These are phyloP conservation scores for Crax fasciolata DNA, from an alignment of 2,797 vertebrate species.

Conservation along the genomic window DNA sequence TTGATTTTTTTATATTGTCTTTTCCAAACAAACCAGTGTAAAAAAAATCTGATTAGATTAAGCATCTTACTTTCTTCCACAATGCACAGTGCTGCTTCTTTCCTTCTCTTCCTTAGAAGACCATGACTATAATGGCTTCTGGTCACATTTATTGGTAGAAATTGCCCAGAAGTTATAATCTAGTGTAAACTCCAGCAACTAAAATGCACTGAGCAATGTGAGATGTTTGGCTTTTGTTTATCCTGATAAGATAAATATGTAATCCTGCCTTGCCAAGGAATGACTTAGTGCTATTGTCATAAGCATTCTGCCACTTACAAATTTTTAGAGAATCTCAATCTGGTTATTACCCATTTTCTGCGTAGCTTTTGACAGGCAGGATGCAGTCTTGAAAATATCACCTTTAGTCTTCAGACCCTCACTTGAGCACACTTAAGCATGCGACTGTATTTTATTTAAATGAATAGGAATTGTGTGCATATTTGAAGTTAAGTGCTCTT, in stretches of 20 bases:
- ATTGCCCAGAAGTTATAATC: background rate
- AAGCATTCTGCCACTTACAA: background rate
- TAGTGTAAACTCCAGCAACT: background rate
- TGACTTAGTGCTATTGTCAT: background rate
- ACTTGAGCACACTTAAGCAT: background rate
- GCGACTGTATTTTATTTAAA: background rate
- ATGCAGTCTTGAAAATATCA: background rate
- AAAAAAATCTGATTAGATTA: background rate
- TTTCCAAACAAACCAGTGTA: background rate
- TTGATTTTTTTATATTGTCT: background rate
- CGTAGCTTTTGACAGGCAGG: background rate
- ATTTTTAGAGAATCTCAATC: slow-evolving; percentile 16
- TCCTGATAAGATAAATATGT: background rate
- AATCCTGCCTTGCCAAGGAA: background rate
- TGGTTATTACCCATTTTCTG: background rate
- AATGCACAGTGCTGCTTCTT: background rate
- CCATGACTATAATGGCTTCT: background rate
- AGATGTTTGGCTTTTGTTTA: background rate
- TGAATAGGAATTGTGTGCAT: background rate
- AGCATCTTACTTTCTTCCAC: background rate
- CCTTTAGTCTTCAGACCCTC: background rate
- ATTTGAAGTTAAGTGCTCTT: background rate
- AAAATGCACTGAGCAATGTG: background rate
- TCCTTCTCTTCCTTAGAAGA: background rate
- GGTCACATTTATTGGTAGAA: background rate